These are phyloP conservation scores for Hymenochirus boettgeri DNA, from an alignment of 2,113 vertebrate species.

Conservation along the genomic window DNA sequence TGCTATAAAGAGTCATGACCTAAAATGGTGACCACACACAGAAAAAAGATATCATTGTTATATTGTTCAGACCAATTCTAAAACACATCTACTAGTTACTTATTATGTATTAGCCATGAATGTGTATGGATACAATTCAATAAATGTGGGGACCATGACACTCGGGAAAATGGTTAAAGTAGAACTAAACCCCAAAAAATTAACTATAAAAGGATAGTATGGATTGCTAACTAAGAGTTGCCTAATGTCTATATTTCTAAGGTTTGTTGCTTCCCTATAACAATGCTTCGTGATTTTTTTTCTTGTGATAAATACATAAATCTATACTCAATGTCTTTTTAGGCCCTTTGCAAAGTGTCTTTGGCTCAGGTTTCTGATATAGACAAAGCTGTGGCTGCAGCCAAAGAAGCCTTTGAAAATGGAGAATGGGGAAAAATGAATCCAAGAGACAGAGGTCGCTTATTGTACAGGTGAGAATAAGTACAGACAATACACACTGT, in stretches of 20 bases:
- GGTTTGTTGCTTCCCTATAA: not conserved
- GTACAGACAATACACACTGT: not conserved
- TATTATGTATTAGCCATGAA: no score
- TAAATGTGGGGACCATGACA: no score
- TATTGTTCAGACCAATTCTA: no score
- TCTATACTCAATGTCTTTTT: not conserved
- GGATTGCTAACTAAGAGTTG: no score
- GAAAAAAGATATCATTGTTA: no score
- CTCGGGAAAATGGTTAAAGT: not conserved
- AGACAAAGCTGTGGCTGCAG: constrained; percentile 65
- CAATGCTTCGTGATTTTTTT: not conserved
- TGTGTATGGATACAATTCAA: no score
- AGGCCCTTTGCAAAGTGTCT: constrained; percentile 71
- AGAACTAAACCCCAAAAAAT: not conserved
- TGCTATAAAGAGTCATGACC: no score
- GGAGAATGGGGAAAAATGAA: constrained; percentile 78
- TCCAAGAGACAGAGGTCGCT: constrained; percentile 67
- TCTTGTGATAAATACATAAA: no score
- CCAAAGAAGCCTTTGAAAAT: constrained; percentile 70
- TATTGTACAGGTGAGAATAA: constrained; percentile 68
- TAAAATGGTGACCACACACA: no score
- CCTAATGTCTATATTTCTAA: no score
- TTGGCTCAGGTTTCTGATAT: constrained; percentile 69
- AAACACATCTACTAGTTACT: no score
- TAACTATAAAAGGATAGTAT: no score